These are phyloP conservation scores for Tapirus indicus DNA, from an alignment of 2,797 vertebrate species.

Conservation along the genomic window DNA sequence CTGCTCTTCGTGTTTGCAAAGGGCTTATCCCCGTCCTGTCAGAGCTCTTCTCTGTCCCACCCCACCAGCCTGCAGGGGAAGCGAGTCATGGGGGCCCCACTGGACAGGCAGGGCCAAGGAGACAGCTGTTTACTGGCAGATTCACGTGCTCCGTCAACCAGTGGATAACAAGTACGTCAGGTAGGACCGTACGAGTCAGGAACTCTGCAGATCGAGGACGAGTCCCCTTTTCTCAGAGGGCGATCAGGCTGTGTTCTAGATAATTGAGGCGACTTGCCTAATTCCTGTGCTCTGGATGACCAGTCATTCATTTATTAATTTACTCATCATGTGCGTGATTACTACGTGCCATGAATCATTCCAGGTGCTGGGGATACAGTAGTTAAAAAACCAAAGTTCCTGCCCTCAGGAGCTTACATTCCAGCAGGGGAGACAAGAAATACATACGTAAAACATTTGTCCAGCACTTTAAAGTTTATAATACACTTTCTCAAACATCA, in stretches of 20 bases:
- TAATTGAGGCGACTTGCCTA: neutral
- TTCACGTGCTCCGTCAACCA: neutral
- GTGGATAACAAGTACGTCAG: neutral
- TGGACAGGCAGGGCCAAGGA: neutral
- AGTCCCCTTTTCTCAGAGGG: neutral
- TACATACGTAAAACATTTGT: neutral
- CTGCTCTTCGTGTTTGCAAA: slow-evolving; percentile 35
- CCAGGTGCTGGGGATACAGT: neutral
- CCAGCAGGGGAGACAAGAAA: neutral
- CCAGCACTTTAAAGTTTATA: neutral
- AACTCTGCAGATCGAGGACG: neutral
- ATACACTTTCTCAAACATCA: neutral
- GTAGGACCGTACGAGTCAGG: neutral
- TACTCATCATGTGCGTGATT: neutral
- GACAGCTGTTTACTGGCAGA: neutral
- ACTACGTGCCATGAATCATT: neutral
- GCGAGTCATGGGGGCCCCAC: fast-evolving
- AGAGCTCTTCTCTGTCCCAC: neutral
- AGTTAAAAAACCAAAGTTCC: neutral
- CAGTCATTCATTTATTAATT: neutral
- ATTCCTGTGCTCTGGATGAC: neutral
- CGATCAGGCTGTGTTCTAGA: neutral
- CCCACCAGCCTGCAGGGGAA: fast-evolving
- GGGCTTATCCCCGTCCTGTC: neutral
- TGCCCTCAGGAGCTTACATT: neutral